A percentile compares a stretch with the other conserved stretches of the same genome.
Conservation (phyloP, 2,888 invertebrate genomes). For the Plebejus anna region DNA sequence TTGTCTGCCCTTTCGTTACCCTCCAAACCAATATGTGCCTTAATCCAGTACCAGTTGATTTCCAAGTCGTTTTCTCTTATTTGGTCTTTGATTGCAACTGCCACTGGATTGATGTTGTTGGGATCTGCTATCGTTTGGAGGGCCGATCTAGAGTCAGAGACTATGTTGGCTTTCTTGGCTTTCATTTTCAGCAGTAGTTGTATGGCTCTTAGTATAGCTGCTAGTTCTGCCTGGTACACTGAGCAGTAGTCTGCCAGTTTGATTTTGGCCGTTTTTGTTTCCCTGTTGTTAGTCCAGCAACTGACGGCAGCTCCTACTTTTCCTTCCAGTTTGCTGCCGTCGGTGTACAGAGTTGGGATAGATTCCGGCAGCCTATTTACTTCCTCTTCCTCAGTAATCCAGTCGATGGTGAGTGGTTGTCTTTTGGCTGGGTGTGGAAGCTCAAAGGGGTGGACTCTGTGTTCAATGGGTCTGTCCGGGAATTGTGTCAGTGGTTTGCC, state of each 20-base stretch:
- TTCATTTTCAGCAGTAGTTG: neutral
- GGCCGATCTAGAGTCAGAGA: neutral
- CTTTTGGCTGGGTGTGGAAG: neutral
- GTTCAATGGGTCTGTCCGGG: constrained; percentile 18
- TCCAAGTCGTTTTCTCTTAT: neutral
- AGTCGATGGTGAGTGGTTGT: neutral
- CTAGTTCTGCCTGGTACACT: constrained; percentile 27
- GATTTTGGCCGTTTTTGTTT: constrained; percentile 25
- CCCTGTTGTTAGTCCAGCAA: neutral
- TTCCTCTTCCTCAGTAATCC: too few species aligned
- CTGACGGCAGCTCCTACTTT: constrained; percentile 24
- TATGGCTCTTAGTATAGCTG: neutral
- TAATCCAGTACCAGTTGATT: neutral
- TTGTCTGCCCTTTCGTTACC: too few species aligned
- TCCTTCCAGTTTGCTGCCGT: constrained; percentile 6
- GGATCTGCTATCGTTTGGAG: neutral
- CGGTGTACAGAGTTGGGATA: neutral
- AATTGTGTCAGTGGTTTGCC: constrained; percentile 13
- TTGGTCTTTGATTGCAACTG: neutral
- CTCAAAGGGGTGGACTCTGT: neutral
- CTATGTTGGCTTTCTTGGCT: neutral
- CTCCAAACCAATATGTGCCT: constrained; percentile 23
- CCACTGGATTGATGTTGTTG: neutral
- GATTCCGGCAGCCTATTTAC: too few species aligned
- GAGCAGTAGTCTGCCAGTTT: constrained; percentile 16